Conservation (phyloP, 2,888 invertebrate genomes). For the Phoenoteleia sp. region DNA sequence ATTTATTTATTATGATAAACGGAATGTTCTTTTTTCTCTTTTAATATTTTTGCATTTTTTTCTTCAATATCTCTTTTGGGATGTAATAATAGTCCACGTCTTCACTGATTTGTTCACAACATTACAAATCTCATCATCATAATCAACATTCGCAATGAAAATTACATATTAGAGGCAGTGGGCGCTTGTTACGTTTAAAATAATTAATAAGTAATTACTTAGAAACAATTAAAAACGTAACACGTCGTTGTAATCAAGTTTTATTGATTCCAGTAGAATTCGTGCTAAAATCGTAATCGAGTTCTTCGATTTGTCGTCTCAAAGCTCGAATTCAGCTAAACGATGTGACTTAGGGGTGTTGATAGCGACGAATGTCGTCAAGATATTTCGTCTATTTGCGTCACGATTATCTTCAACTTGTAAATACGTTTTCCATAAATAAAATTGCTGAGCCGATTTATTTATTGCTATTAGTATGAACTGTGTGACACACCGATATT, state of each 20-base stretch:
- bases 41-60: no score
- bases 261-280: slow-evolving; percentile 52
- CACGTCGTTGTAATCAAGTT: slow-evolving; percentile 50
- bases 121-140: slow-evolving; percentile 15
- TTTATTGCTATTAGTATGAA: slow-evolving; percentile 79
- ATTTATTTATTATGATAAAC: no score
- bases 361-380: background rate
- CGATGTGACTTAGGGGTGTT: slow-evolving; percentile 8
- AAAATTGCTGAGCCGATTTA: slow-evolving; percentile 75
- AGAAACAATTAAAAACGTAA: slow-evolving; percentile 10
- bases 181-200: slow-evolving; percentile 18
- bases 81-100: slow-evolving; percentile 41
- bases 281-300: slow-evolving; percentile 6
- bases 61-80: slow-evolving; percentile 31
- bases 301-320: background rate
- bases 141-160: slow-evolving; percentile 17
- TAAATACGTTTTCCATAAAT: slow-evolving; percentile 78
- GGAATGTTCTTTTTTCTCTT: no score
- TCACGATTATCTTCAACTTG: slow-evolving; percentile 81
- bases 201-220: background rate
- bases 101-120: slow-evolving; percentile 18
- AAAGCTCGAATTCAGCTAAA: slow-evolving; percentile 8
- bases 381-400: background rate
- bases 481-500: slow-evolving; percentile 59
- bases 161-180: slow-evolving; percentile 24